Base-by-base conservation (phyloP, 2,113 vertebrate species). In the Ochotona curzoniae region DNA sequence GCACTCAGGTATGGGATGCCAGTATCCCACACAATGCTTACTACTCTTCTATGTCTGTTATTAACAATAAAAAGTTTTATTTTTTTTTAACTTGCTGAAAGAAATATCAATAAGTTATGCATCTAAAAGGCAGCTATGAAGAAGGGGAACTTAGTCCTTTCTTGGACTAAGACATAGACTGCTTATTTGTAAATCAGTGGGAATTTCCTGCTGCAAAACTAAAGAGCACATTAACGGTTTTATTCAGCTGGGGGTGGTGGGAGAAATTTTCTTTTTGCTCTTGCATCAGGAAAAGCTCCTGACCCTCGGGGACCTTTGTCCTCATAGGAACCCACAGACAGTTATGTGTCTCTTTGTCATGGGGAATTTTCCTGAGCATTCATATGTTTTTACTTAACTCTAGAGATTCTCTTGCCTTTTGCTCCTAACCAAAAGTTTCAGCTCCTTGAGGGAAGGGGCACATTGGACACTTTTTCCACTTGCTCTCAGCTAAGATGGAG, bases 81-180 rank as follows among this genome's bases (percentile, higher is more conserved):
- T 71, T 81, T 47, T 47, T n/a, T 69, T 78, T 83, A 64, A 90
- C 44, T 88, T 90, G 63, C 26, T 75, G 51, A 73, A 44, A 91
- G 26, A 93, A 94, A 60, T 80, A 25, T 84, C 60, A 76, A 6
- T 14, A 69, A 83, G 32, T 89, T 60, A 57, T 75, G 30, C 66
- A 64, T 75, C 85, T 47, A 85, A 88, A 90, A 93, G 67, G 57
- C 63, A 79, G 49, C 38, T 7, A 83, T 30, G 51, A 88, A 35
- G 76, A 84, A 26, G 51, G 63, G 30, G 15, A 93, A n/a, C 54
- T 76, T 7, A 25, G 81, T 57, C 49, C 13, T 80, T 14, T 84
- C 51, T 38, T 93, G 83, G 32, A 86, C 44, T 69, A 83, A 93
- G 67, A 69, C 23, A 83, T 61, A 51, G 54, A 6, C 30, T 79